A percentile compares a stretch with the other conserved stretches of the same genome.
These are phyloP conservation scores for Neostethus bicornis DNA, from an alignment of 2,797 vertebrate genomes.

Conservation along the genomic window DNA sequence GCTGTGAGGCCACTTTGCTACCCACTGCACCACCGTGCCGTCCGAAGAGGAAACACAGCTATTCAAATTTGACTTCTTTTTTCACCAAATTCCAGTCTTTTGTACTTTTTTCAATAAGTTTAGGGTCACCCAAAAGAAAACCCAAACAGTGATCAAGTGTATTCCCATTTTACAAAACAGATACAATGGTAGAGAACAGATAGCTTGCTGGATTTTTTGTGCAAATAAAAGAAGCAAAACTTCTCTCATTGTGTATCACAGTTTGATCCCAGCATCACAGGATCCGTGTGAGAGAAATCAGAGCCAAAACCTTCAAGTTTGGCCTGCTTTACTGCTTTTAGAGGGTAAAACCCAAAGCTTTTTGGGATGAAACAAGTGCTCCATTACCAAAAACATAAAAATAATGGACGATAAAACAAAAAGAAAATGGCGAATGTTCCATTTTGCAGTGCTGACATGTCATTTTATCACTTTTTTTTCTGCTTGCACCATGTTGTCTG, in stretches of 20 bases:
- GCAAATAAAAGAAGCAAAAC: too few relatives aligned
- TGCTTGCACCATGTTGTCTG: neutral
- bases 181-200: neutral
- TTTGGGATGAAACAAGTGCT: neutral
- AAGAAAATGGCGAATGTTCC: neutral
- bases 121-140: neutral
- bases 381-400: neutral
- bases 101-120: neutral
- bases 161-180: neutral
- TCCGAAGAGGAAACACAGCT: too few relatives aligned
- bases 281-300: too few relatives aligned
- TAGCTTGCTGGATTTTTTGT: too few relatives aligned
- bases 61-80: too few relatives aligned
- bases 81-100: too few relatives aligned
- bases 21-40: too few relatives aligned
- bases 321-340: neutral
- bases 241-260: too few relatives aligned
- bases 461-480: conserved; percentile 6
- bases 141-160: neutral
- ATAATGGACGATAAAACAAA: neutral
- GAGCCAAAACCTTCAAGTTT: neutral
- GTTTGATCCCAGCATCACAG: too few relatives aligned
- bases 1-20: too few relatives aligned
- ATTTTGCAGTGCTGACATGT: neutral
- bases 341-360: too few relatives aligned